phyloP scores from a whole-genome alignment of 30 jellyfish, hydroid and myxozoan genomes.

The Turritopsis dohrnii region DNA sequence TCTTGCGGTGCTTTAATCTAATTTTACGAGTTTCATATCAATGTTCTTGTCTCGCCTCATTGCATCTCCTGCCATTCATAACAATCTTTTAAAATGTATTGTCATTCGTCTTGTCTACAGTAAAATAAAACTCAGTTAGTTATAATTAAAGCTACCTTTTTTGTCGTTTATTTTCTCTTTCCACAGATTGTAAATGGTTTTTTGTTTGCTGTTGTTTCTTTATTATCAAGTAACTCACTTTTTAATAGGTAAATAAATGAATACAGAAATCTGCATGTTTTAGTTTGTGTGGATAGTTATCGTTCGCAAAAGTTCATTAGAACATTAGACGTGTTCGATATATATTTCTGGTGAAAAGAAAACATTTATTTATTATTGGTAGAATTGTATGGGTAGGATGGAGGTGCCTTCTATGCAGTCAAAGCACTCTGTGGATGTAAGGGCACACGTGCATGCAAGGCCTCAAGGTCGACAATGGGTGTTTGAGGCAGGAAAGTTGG shows the following conservation, averaged over 20 bases:
- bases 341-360: too few species aligned
- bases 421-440: neutral
- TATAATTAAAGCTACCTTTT: neutral
- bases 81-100: neutral
- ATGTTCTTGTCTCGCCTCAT: slow-evolving; percentile 12
- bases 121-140: neutral
- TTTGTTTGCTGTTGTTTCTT: neutral
- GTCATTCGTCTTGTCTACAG: neutral
- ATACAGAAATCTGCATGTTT: too few species aligned
- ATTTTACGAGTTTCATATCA: neutral
- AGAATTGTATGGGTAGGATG: neutral
- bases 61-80: slow-evolving; percentile 2
- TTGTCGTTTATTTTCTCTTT: neutral
- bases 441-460: neutral
- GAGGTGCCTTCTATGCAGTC: neutral
- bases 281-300: too few species aligned
- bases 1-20: slow-evolving; percentile 20
- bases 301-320: too few species aligned
- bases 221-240: too few species aligned
- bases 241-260: too few species aligned
- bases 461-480: neutral
- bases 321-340: too few species aligned
- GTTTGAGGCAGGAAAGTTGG: neutral
- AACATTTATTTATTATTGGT: neutral
- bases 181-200: neutral